Evolutionary conservation across 2,113 vertebrate species (phyloP), one percentile per base, ranked within the genome.

Genomic region (Apteryx mantelli): DNA sequence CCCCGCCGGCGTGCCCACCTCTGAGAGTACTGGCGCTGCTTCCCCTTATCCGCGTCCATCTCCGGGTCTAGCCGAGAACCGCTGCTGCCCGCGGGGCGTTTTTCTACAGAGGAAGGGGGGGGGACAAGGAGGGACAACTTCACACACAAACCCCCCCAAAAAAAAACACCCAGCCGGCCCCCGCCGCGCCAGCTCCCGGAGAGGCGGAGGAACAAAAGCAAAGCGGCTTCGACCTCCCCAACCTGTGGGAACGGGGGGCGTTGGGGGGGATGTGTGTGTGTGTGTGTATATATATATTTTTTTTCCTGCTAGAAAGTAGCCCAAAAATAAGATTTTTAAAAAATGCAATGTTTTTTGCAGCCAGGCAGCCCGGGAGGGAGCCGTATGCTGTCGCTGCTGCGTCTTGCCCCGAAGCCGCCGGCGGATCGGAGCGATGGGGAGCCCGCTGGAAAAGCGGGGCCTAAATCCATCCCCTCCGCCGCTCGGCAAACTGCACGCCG

Each of bases 201-300:
- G 36, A 36, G 60, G 91, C 63, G 55, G 83, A 88, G 93, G 91
- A 94, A 97, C 94, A 97, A 96, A 96, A 97, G 96, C 89, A 66
- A 88, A 97, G 96, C 68, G 30, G 68, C 83, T 96, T 91, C 94
- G 65, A 96, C 91, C 95, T 96, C 95, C 95, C 95, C 94, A 65
- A 94, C 93, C 94, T 50, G 64, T 95, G 95, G 94, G 94, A 93
- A 93, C 68, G 66, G 55, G 78, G 82, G 89, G 46, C 18, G 56
- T 17, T 18, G 56, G 25, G 56, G 46, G 46, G 46, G 8, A 4
- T 44, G 10, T 50, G 36, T 36, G 36, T 36, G 36, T 36, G 36
- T 36, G 36, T 36, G 6, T 36, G 6, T 36, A 36, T 36, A 36
- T 36, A 36, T 36, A 36, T 36, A 36, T 92, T 61, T 93, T 92